phyloP scores from a whole-genome alignment of 2,888 invertebrate species.

The Agonopterix subpropinquella region DNA sequence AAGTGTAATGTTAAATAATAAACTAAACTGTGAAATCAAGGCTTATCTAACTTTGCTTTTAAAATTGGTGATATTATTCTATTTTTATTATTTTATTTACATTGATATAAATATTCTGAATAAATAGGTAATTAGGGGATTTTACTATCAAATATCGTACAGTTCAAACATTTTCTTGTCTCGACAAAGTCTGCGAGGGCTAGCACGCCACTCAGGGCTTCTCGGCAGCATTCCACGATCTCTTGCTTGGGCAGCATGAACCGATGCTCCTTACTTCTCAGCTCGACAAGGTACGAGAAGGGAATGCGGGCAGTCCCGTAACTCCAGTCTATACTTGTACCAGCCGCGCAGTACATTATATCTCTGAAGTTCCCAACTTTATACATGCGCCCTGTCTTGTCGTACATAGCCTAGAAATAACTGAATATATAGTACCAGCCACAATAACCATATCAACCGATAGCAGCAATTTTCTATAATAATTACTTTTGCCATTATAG shows the following conservation, averaged over 20 bases:
- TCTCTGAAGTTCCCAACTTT: conserved; percentile 67
- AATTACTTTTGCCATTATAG: conserved; percentile 56
- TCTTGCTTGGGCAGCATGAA: conserved; percentile 51
- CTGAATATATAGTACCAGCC: neutral
- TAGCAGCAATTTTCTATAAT: neutral
- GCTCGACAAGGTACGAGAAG: conserved; percentile 57
- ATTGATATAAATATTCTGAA: too few species aligned
- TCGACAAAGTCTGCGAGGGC: conserved; percentile 52
- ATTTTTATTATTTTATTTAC: too few species aligned
- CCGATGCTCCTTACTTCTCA: conserved; percentile 51
- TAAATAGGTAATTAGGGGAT: neutral
- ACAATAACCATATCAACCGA: neutral
- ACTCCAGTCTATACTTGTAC: conserved; percentile 68
- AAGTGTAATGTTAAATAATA: too few species aligned
- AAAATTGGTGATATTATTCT: too few species aligned
- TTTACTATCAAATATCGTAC: conserved; percentile 18
- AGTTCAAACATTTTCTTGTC: conserved; percentile 43
- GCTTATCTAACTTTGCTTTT: too few species aligned
- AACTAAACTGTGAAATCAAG: too few species aligned
- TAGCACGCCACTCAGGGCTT: conserved; percentile 43
- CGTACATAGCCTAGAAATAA: conserved; percentile 54
- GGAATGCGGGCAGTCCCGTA: conserved; percentile 61
- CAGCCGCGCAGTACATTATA: conserved; percentile 58
- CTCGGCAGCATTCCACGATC: conserved; percentile 52
- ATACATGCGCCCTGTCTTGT: conserved; percentile 56